Percentiles rank a stretch among this genome's conserved stretches.
Conservation (phyloP, 2,888 invertebrate genomes). For the Lithosia quadra region DNA sequence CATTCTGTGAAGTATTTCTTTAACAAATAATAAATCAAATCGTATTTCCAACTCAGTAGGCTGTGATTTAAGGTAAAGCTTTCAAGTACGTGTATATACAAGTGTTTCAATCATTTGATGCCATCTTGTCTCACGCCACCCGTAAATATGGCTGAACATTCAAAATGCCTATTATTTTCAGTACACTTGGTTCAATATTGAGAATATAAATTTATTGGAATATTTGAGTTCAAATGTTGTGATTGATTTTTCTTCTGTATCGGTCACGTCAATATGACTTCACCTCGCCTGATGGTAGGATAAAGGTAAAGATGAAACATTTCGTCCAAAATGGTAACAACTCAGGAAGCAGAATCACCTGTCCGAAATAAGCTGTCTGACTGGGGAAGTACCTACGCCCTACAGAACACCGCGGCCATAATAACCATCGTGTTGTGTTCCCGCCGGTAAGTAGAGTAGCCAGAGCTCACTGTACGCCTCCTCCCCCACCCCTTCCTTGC, state of each 20-base stretch:
- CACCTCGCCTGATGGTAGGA: too few species aligned
- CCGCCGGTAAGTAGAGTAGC: too few species aligned
- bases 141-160: constrained; percentile 16
- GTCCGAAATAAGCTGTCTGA: too few species aligned
- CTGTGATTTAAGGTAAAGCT: constrained; percentile 13
- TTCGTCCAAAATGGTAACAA: not conserved
- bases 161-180: constrained; percentile 17
- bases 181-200: constrained; percentile 11
- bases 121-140: constrained; percentile 3
- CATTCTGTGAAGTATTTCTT: constrained; percentile 12
- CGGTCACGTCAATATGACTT: too few species aligned
- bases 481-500: too few species aligned
- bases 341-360: not conserved
- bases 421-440: too few species aligned
- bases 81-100: constrained; percentile 11
- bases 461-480: too few species aligned
- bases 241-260: too few species aligned
- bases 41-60: constrained; percentile 17
- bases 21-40: constrained; percentile 21
- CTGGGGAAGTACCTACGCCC: too few species aligned
- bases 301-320: not conserved
- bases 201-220: constrained; percentile 2
- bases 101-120: constrained; percentile 36
- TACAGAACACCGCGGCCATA: too few species aligned
- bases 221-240: not conserved